Evolutionary conservation across 2,888 invertebrate genomes (phyloP).

Genomic region (Ormyrus rosae): DNA sequence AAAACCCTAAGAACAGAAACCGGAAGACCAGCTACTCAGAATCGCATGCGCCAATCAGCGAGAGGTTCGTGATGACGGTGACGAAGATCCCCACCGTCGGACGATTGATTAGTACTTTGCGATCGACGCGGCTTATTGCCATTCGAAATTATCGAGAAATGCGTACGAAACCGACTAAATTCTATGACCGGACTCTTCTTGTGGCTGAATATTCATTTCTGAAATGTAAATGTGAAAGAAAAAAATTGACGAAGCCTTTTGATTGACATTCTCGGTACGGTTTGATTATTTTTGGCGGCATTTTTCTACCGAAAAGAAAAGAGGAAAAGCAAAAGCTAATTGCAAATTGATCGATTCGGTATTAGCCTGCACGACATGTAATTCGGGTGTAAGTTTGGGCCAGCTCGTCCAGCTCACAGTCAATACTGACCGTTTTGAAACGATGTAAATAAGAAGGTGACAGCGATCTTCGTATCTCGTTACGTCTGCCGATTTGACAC

Average conservation of each 20-base stretch:
- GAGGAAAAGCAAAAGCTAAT: background rate
- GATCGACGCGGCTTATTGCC: conserved; percentile 35
- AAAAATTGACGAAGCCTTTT: conserved; percentile 25
- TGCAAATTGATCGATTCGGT: conserved; percentile 55
- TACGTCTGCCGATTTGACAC: conserved; percentile 57
- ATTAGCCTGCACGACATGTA: conserved; percentile 51
- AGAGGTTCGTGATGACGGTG: conserved; percentile 50
- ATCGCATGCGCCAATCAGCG: conserved; percentile 58
- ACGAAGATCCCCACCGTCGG: background rate
- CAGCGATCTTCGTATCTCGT: conserved; percentile 59
- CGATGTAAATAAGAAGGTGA: conserved; percentile 58
- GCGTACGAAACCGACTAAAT: conserved; percentile 51
- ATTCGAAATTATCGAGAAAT: conserved; percentile 50
- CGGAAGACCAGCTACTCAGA: conserved; percentile 56
- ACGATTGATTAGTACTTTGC: background rate
- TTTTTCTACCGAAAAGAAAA: conserved; percentile 43
- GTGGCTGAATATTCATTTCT: conserved; percentile 47
- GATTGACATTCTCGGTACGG: conserved; percentile 45
- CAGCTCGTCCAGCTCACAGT: conserved; percentile 68
- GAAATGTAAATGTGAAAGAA: conserved; percentile 21
- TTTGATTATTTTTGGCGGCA: conserved; percentile 54
- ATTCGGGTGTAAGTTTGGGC: conserved; percentile 65
- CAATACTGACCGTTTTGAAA: conserved; percentile 61
- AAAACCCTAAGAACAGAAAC: conserved; percentile 44
- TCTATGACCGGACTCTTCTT: conserved; percentile 59